These are phyloP conservation scores for Nipponia nippon DNA, from an alignment of 2,113 vertebrate genomes.

Conservation along the genomic window DNA sequence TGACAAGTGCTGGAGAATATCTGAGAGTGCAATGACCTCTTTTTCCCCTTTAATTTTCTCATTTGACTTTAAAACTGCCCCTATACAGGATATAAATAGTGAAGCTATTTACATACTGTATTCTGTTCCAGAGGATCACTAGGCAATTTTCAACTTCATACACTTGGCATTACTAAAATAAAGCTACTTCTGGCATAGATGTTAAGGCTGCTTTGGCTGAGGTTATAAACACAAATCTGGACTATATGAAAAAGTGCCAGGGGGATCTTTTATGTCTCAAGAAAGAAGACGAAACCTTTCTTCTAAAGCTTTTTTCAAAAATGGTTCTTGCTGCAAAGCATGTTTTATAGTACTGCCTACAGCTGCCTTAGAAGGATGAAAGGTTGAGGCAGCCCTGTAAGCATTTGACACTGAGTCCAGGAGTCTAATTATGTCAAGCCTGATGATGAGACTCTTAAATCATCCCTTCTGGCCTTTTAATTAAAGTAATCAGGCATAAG, in stretches of 20 bases:
- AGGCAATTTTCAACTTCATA: constrained; percentile 33
- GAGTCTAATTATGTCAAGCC: constrained; percentile 20
- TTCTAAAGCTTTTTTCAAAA: not conserved
- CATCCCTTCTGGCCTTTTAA: constrained; percentile 30
- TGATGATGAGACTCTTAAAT: constrained; percentile 30
- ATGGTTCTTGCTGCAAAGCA: not conserved
- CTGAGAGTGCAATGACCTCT: not conserved
- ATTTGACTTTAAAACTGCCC: not conserved
- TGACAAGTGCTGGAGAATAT: not conserved
- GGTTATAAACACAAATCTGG: not conserved
- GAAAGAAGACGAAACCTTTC: not conserved
- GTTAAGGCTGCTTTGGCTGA: not conserved
- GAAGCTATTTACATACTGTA: not conserved
- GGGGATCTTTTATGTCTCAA: not conserved
- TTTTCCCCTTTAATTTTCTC: constrained; percentile 5
- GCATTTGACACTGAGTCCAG: constrained; percentile 9
- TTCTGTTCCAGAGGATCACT: constrained; percentile 20
- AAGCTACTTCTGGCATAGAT: not conserved
- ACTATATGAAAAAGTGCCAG: not conserved
- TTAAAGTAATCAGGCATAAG: constrained; percentile 20
- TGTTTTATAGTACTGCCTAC: not conserved
- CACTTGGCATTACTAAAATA: not conserved
- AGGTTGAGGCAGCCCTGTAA: not conserved
- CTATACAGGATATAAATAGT: not conserved
- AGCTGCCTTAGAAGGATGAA: not conserved